Evolutionary conservation across 2,888 invertebrate species (phyloP).

Genomic region (Agrilus biguttatus): DNA sequence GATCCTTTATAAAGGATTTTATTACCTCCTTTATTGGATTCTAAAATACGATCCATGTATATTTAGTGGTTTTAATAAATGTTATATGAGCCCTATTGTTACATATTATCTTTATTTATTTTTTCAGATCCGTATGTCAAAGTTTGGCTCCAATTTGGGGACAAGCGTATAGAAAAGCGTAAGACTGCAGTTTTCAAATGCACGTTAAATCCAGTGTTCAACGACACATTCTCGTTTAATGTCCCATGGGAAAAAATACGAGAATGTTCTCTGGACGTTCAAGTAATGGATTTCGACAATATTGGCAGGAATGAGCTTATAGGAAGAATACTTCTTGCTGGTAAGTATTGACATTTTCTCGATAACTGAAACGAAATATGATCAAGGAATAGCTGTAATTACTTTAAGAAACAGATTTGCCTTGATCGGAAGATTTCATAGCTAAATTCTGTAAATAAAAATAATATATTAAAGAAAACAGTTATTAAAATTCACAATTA

Average conservation of each 20-base stretch:
- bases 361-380: too few species aligned
- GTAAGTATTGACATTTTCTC: conserved; percentile 33
- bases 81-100: neutral
- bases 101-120: conserved; percentile 2
- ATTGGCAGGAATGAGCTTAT: conserved; percentile 87
- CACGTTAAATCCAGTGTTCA: conserved; percentile 89
- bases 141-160: conserved; percentile 91
- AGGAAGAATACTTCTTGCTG: conserved; percentile 83
- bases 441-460: too few species aligned
- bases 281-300: conserved; percentile 96
- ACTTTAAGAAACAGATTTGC: too few species aligned
- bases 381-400: too few species aligned
- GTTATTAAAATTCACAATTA: too few species aligned
- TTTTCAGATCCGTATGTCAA: conserved; percentile 93
- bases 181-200: conserved; percentile 91
- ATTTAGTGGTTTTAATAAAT: too few species aligned
- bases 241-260: conserved; percentile 95
- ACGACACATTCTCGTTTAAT: conserved; percentile 90
- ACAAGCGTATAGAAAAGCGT: conserved; percentile 87
- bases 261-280: conserved; percentile 84
- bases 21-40: too few species aligned
- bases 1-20: too few species aligned
- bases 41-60: too few species aligned
- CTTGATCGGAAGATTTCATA: too few species aligned
- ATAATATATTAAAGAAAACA: too few species aligned